Evolutionary conservation across 2,888 invertebrate species (phyloP), one percentile per base, ranked within the genome.

Genomic region (Drosophila quinaria): DNA sequence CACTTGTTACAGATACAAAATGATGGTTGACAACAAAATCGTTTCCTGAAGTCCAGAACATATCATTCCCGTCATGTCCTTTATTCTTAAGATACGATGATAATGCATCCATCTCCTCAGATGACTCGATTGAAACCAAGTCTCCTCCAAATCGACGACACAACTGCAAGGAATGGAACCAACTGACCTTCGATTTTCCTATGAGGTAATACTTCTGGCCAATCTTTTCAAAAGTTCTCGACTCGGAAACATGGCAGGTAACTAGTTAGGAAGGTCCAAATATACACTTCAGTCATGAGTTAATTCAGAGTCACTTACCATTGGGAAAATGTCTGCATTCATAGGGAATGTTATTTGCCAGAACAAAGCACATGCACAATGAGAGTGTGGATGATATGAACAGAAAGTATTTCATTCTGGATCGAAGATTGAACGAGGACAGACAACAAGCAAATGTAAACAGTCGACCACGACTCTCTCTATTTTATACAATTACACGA

Each of bases 111-210:
- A 56, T 35, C 37, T 56, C 46, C 22, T 25, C 56, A 15, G 22
- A 15, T 4, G 22, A 35, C 37, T 56, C 44, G 33, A 56, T 35
- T 11, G 15, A 19, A 1, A 37, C 10, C 35, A 56, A 15, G 11
- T 56, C 56, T 10, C 56, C 56, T 19, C 56, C 56, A 56, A 46
- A 15, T 15, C 56, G 44, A 25, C 56, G 56, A 10, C 56, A 56
- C 8, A 11, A 4, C 22, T 56, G 46, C 1, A 56, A 11, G 17
- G 41, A 6, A 35, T 51, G 25, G 22, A 22, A 37, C 51, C 51
- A 51, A 22, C 5, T 25, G n/a, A 35, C 22, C 10, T 37, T 51
- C 9, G 37, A 37, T 3, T 37, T 35, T 0, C 10, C 51, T 35
- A 51, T 51, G 6, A 25, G 2, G 15, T 51, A 51, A 10, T 51